phyloP scores from a whole-genome alignment of 2,797 vertebrate genomes.

The Girardinus metallicus region DNA sequence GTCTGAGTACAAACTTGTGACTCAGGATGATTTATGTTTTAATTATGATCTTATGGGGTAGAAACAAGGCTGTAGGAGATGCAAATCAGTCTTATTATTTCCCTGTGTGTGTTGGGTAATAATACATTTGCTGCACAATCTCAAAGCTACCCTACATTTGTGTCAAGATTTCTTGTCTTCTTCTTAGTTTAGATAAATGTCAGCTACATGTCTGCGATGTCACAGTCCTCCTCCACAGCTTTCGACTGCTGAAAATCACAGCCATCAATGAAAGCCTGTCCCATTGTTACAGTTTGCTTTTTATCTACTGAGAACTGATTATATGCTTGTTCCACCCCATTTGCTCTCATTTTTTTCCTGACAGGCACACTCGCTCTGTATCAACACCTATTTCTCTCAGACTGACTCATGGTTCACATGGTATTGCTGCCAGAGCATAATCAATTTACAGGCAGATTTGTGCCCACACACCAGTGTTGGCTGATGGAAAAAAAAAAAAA shows the following conservation, averaged over 20 bases:
- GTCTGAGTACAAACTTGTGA: conserved; percentile 15
- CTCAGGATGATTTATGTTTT: conserved; percentile 32
- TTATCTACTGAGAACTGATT: conserved; percentile 46
- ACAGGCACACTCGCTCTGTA: conserved; percentile 47
- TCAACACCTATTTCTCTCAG: conserved; percentile 46
- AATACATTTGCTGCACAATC: conserved; percentile 16
- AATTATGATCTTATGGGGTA: conserved; percentile 14
- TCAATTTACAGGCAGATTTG: conserved; percentile 59
- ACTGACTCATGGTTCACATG: conserved; percentile 53
- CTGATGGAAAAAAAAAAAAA: neutral
- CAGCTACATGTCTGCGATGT: conserved; percentile 39
- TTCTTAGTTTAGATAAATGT: conserved; percentile 25
- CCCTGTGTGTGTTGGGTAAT: conserved; percentile 17
- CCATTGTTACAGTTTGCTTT: conserved; percentile 57
- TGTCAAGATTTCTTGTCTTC: conserved; percentile 14
- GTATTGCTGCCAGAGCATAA: conserved; percentile 46
- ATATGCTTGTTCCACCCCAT: conserved; percentile 49
- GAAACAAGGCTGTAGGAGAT: conserved; percentile 16
- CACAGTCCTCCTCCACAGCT: conserved; percentile 51
- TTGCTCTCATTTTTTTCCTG: conserved; percentile 40
- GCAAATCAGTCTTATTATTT: conserved; percentile 12
- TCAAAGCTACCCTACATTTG: conserved; percentile 14
- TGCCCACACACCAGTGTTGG: conserved; percentile 30
- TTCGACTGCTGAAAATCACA: conserved; percentile 67
- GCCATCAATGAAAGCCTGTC: conserved; percentile 65